These are phyloP conservation scores for Apoderus coryli DNA, from an alignment of 2,888 invertebrate species.

Conservation along the genomic window DNA sequence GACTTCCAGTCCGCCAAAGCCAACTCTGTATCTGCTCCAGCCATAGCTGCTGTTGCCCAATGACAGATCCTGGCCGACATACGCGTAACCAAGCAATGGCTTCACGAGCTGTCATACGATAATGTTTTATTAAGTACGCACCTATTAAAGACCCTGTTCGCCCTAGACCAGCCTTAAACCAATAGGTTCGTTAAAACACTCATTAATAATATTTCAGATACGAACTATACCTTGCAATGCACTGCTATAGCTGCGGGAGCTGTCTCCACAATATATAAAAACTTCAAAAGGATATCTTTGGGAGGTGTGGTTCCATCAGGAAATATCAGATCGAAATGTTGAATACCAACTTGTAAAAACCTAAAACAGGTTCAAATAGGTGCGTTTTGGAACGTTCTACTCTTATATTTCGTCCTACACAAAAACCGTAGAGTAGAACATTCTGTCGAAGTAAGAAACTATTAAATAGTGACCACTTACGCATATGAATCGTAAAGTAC, in stretches of 20 bases:
- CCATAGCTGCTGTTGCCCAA: slow-evolving; percentile 75
- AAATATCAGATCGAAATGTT: slow-evolving; percentile 78
- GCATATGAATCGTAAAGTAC: slow-evolving; percentile 60
- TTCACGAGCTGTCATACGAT: slow-evolving; percentile 64
- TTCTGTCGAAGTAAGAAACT: too few relatives aligned
- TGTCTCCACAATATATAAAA: slow-evolving; percentile 66
- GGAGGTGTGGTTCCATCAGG: slow-evolving; percentile 78
- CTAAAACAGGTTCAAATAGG: too few relatives aligned
- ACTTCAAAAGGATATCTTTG: slow-evolving; percentile 60
- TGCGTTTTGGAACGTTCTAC: too few relatives aligned
- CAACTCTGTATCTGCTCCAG: slow-evolving; percentile 35
- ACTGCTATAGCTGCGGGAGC: slow-evolving; percentile 68
- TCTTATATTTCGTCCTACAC: too few relatives aligned
- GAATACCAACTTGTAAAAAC: slow-evolving; percentile 62
- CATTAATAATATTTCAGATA: too few relatives aligned
- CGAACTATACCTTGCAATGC: slow-evolving; percentile 73
- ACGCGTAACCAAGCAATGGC: slow-evolving; percentile 80
- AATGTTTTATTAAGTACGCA: slow-evolving; percentile 77
- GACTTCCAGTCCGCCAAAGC: slow-evolving; percentile 39
- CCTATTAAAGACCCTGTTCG: slow-evolving; percentile 82
- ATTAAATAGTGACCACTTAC: too few relatives aligned
- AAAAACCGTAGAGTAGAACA: too few relatives aligned
- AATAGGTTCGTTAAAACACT: background rate
- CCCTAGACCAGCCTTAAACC: slow-evolving; percentile 70
- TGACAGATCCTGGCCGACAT: slow-evolving; percentile 77